phyloP scores from a whole-genome alignment of 1,140 invertebrate genomes.

The Drosophila mayri region DNA sequence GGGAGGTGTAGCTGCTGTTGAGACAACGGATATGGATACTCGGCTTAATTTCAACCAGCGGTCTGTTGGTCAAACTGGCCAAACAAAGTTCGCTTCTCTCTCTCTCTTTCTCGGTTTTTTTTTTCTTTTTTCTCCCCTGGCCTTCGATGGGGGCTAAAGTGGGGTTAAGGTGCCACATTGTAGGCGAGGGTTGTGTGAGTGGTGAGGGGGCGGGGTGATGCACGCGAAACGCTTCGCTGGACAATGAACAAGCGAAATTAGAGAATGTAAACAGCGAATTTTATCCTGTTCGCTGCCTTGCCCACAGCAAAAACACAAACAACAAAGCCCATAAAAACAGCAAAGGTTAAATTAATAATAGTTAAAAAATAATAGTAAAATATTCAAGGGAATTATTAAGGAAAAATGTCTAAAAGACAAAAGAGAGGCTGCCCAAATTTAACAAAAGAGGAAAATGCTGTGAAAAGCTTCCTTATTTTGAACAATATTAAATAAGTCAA shows the following conservation, averaged over 20 bases:
- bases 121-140: background rate
- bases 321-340: conserved; percentile 20
- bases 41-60: conserved; percentile 73
- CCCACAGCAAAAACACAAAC: conserved; percentile 40
- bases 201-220: conserved; percentile 21
- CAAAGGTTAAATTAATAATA: conserved; percentile 3
- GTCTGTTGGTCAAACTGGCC: conserved; percentile 60
- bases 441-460: background rate
- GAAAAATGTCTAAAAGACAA: background rate
- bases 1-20: conserved; percentile 20
- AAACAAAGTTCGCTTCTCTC: conserved; percentile 39
- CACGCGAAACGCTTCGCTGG: conserved; percentile 76
- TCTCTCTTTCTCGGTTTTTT: background rate
- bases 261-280: conserved; percentile 83
- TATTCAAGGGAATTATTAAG: background rate
- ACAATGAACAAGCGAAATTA: conserved; percentile 84
- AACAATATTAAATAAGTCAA: no score
- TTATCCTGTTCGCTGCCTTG: conserved; percentile 77
- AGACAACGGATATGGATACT: conserved; percentile 62
- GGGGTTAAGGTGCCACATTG: background rate
- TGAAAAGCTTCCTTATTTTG: background rate
- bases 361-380: background rate
- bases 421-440: background rate
- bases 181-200: conserved; percentile 3
- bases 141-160: background rate